A percentile compares a stretch with the other conserved stretches of the same genome.
Evolutionary conservation across 2,888 invertebrate species (phyloP).

Genomic region (Automeris io): DNA sequence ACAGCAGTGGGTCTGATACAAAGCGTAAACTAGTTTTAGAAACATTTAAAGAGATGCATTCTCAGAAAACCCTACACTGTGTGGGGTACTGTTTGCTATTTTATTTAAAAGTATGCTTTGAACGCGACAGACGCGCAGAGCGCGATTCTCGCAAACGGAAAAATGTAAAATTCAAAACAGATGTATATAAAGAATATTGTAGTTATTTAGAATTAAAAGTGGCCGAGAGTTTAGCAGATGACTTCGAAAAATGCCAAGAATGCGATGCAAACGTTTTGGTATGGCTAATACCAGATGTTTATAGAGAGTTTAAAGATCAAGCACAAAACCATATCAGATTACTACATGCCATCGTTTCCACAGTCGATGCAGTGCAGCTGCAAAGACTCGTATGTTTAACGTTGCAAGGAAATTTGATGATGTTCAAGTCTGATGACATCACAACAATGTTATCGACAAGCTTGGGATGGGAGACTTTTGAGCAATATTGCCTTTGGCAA

Average conservation of each 20-base stretch:
- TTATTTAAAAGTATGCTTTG: conserved; percentile 88
- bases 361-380: conserved; percentile 92
- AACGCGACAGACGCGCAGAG: conserved; percentile 66
- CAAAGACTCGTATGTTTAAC: conserved; percentile 94
- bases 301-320: conserved; percentile 91
- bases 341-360: conserved; percentile 91
- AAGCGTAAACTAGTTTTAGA: conserved; percentile 87
- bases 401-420: conserved; percentile 90
- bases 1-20: conserved; percentile 80
- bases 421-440: conserved; percentile 88
- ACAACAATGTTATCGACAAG: conserved; percentile 87
- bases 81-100: conserved; percentile 92
- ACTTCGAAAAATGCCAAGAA: conserved; percentile 92
- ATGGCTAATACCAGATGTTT: conserved; percentile 95
- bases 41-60: conserved; percentile 87
- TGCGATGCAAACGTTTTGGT: conserved; percentile 92
- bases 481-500: conserved; percentile 98
- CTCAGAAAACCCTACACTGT: conserved; percentile 79
- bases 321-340: conserved; percentile 92
- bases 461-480: conserved; percentile 96
- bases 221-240: conserved; percentile 84
- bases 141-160: conserved; percentile 72
- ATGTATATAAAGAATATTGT: conserved; percentile 93
- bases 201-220: conserved; percentile 86
- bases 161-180: conserved; percentile 85